Evolutionary conservation across 37 sponge, comb jelly and placozoan genomes (phyloP).

Genomic region (Cliona cf. orientalis): DNA sequence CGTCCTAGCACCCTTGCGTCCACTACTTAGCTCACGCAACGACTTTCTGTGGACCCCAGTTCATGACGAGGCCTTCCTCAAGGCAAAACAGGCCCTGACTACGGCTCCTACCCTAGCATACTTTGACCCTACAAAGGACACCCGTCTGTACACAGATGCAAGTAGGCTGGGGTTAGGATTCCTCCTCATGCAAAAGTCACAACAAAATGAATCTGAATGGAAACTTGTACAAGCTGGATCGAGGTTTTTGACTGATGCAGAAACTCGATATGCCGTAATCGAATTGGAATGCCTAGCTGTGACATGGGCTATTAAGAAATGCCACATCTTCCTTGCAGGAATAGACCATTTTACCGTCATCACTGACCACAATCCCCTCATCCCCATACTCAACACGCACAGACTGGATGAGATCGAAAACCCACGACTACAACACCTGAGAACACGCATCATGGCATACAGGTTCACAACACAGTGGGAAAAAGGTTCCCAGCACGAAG

Average conservation of each 20-base stretch:
- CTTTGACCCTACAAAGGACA: constrained; percentile 40
- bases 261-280: constrained; percentile 40
- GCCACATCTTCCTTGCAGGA: constrained; percentile 43
- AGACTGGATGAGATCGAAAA: constrained; percentile 59
- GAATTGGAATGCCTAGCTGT: constrained; percentile 51
- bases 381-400: constrained; percentile 56
- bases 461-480: constrained; percentile 42
- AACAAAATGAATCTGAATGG: constrained; percentile 7
- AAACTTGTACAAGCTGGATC: constrained; percentile 33
- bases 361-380: constrained; percentile 51
- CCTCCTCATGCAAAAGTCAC: constrained; percentile 21
- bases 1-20: constrained; percentile 23
- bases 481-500: constrained; percentile 32
- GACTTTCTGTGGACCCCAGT: constrained; percentile 43
- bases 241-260: constrained; percentile 37
- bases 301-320: constrained; percentile 46
- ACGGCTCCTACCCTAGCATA: constrained; percentile 30
- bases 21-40: constrained; percentile 43
- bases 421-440: constrained; percentile 50
- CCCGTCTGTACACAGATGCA: constrained; percentile 54
- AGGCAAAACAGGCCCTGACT: constrained; percentile 12
- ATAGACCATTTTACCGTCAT: constrained; percentile 42
- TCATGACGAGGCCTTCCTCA: constrained; percentile 30
- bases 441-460: constrained; percentile 35
- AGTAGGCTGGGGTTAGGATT: constrained; percentile 42